Conservation (phyloP, 2,888 invertebrate species). For the Caenorhabditis sp. region DNA sequence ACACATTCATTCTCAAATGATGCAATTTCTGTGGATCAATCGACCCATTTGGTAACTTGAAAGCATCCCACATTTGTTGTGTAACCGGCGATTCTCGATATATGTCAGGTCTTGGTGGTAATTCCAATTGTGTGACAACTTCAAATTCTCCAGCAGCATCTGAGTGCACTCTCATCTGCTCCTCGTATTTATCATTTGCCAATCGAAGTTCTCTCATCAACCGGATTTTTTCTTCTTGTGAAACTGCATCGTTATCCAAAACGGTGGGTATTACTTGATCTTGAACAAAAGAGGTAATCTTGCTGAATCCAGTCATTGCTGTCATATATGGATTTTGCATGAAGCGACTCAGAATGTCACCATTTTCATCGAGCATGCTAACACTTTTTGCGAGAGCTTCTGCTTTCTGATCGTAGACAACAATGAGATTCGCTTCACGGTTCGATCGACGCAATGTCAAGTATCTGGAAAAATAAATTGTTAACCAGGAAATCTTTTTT, state of each 20-base stretch:
- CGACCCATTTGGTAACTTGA: conserved; percentile 83
- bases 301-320: conserved; percentile 85
- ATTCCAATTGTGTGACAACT: conserved; percentile 72
- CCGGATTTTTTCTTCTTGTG: conserved; percentile 71
- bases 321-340: conserved; percentile 82
- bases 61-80: conserved; percentile 78
- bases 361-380: conserved; percentile 80
- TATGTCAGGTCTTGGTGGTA: conserved; percentile 80
- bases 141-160: conserved; percentile 68
- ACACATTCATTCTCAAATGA: conserved; percentile 81
- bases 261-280: conserved; percentile 72
- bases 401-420: conserved; percentile 78
- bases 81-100: conserved; percentile 80
- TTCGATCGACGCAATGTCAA: conserved; percentile 75
- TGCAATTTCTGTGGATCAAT: conserved; percentile 79
- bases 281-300: conserved; percentile 82
- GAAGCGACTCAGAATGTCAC: conserved; percentile 73
- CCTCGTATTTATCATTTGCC: conserved; percentile 40
- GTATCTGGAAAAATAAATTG: conserved; percentile 50
- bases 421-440: conserved; percentile 79
- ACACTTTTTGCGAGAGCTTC: conserved; percentile 84
- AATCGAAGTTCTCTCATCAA: conserved; percentile 74
- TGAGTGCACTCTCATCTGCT: conserved; percentile 49
- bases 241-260: conserved; percentile 68
- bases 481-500: not conserved